Base-by-base conservation (phyloP, 2,113 vertebrate genomes). In the Nipponia nippon region DNA sequence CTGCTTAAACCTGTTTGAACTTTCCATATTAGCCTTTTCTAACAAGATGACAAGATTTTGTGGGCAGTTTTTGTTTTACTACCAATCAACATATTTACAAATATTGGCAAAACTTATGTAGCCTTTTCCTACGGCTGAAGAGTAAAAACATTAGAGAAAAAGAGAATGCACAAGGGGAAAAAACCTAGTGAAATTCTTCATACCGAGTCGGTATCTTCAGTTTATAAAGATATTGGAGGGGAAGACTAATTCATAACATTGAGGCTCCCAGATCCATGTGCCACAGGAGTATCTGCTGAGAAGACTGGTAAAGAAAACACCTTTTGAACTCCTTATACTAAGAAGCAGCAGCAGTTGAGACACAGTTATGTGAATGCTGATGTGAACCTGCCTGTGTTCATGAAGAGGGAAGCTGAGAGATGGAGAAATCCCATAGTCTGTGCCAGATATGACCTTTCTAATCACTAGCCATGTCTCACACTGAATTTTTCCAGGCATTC, bases 401-500 rank as follows among this genome's bases (percentile, higher is more conserved):
- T 4, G 2, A 65, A 61, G 20, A 80, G 12, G 56, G 36, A 95
- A 96, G 19, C 46, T 55, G 67, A 65, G 58, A 61, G 42, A 67
- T 47, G n/a, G 67, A 77, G 49, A 88, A 92, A 86, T 86, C 63
- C 72, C 76, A 26, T 19, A 50, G 50, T 34, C 38, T 90, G 67
- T 47, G 63, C 76, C 63, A 89, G 67, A 47, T 29, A 32, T 4
- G 42, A 56, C 2, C 38, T 77, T 88, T 88, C 46, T 88, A 58
- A 93, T 86, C 70, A 70, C 21, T 67, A 75, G 20, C 34, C 17
- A 2, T 44, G 67, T 58, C 73, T 87, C 70, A 40, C 20, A 52
- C 25, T 34, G 36, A 91, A 13, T 79, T 85, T 92, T 95, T 93
- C 90, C 95, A 87, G 73, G 50, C 88, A 91, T 87, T 96, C 61